Conservation (phyloP, 2,797 vertebrate species). For the Rhinatrema bivittatum region DNA sequence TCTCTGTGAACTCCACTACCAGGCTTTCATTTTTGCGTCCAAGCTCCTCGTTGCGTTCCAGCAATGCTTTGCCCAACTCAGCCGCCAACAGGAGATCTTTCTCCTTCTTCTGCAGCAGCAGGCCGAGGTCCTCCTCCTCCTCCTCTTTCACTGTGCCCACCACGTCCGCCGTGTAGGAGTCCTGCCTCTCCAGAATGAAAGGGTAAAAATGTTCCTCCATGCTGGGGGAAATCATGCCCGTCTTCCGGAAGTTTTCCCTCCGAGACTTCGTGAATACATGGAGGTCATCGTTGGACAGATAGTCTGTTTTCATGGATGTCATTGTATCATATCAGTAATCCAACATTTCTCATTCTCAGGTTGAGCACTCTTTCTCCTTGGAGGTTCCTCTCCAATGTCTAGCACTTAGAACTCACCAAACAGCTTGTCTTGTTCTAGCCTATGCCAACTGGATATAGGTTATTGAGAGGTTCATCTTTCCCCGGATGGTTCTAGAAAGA, state of each 20-base stretch:
- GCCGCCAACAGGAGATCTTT: conserved; percentile 48
- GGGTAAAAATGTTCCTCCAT: conserved; percentile 43
- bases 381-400: too few relatives aligned
- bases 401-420: too few relatives aligned
- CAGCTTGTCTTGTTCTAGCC: too few relatives aligned
- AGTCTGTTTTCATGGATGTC: too few relatives aligned
- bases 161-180: conserved; percentile 23
- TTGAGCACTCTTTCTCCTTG: too few relatives aligned
- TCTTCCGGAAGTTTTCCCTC: background rate
- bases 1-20: conserved; percentile 27
- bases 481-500: too few relatives aligned
- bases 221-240: conserved; percentile 20
- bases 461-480: too few relatives aligned
- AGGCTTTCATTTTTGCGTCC: conserved; percentile 24
- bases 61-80: conserved; percentile 47
- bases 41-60: conserved; percentile 47
- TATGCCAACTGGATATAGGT: too few relatives aligned
- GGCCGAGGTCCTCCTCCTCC: conserved; percentile 30
- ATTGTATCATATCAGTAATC: too few relatives aligned
- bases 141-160: conserved; percentile 8
- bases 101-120: conserved; percentile 43
- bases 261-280: background rate
- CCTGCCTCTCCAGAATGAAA: conserved; percentile 32
- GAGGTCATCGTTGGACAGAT: too few relatives aligned
- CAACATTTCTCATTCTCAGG: too few relatives aligned